Conservation (phyloP, 30 jellyfish, hydroid and myxozoan species). For the Aurelia aurita complex sp. Pacific region DNA sequence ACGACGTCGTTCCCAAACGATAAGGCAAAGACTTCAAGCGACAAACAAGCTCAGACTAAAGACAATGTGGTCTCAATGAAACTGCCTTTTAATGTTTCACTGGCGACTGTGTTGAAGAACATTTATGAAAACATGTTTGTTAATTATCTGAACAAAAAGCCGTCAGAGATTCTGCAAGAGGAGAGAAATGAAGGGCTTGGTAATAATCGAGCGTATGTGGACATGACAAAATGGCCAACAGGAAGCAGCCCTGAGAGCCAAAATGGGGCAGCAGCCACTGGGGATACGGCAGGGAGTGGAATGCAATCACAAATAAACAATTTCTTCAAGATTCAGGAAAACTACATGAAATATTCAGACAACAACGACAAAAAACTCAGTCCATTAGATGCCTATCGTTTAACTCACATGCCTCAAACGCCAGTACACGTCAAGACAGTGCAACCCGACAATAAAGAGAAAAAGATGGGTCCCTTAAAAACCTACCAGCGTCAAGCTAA, state of each 20-base stretch:
- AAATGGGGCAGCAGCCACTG: neutral
- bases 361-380: too few species aligned
- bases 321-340: neutral
- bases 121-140: constrained; percentile 96
- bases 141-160: constrained; percentile 81
- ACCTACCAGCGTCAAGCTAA: too few species aligned
- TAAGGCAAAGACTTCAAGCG: constrained; percentile 4
- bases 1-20: constrained; percentile 75
- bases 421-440: too few species aligned
- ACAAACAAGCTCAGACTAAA: constrained; percentile 4
- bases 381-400: too few species aligned
- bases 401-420: too few species aligned
- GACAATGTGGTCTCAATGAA: constrained; percentile 71
- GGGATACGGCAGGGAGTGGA: constrained; percentile 5
- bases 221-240: neutral
- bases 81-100: constrained; percentile 92
- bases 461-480: too few species aligned
- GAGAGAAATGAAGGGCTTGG: neutral
- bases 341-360: neutral
- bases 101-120: constrained; percentile 91
- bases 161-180: constrained; percentile 41
- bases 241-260: neutral
- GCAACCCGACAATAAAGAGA: too few species aligned
- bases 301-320: neutral
- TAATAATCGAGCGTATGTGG: neutral